Conservation (phyloP, 1,140 invertebrate species). For the Sycophila sp. region DNA sequence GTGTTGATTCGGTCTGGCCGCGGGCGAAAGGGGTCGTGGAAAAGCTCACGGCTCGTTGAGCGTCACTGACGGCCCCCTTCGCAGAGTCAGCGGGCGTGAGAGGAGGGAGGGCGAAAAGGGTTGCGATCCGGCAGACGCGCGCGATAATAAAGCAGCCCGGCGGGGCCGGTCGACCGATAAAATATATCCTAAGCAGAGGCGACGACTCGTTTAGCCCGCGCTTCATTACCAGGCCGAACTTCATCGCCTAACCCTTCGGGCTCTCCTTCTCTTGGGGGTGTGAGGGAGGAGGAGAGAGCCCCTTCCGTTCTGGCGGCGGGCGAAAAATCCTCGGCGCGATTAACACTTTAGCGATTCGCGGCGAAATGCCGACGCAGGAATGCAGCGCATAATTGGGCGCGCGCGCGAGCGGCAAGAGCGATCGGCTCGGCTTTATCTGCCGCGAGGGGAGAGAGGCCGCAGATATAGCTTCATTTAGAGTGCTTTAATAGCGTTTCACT, state of each 20-base stretch:
- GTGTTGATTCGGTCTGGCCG: slow-evolving; percentile 8
- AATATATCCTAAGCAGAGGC: slow-evolving; percentile 65
- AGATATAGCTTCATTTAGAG: slow-evolving; percentile 31
- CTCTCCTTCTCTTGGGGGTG: neutral
- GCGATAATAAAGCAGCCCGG: slow-evolving; percentile 24
- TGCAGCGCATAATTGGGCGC: slow-evolving; percentile 19
- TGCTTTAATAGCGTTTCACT: slow-evolving; percentile 34
- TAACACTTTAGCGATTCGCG: slow-evolving; percentile 55
- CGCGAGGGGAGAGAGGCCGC: neutral
- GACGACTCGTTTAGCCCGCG: slow-evolving; percentile 61
- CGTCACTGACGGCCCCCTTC: slow-evolving; percentile 55
- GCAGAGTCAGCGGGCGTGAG: slow-evolving; percentile 4
- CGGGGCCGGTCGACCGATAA: slow-evolving; percentile 63
- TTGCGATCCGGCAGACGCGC: slow-evolving; percentile 46
- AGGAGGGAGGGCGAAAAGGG: slow-evolving; percentile 50
- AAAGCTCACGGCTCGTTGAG: slow-evolving; percentile 61
- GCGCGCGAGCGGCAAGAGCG: neutral
- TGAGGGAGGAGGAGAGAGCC: neutral
- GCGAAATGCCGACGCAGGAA: slow-evolving; percentile 45
- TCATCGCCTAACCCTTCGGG: slow-evolving; percentile 62
- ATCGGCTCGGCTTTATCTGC: neutral
- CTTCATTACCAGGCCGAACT: slow-evolving; percentile 65
- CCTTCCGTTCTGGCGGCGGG: slow-evolving; percentile 36
- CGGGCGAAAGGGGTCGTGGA: slow-evolving; percentile 15
- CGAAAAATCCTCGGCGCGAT: slow-evolving; percentile 62